These are phyloP conservation scores for Arctia plantaginis DNA, from an alignment of 2,888 invertebrate species.

Conservation along the genomic window DNA sequence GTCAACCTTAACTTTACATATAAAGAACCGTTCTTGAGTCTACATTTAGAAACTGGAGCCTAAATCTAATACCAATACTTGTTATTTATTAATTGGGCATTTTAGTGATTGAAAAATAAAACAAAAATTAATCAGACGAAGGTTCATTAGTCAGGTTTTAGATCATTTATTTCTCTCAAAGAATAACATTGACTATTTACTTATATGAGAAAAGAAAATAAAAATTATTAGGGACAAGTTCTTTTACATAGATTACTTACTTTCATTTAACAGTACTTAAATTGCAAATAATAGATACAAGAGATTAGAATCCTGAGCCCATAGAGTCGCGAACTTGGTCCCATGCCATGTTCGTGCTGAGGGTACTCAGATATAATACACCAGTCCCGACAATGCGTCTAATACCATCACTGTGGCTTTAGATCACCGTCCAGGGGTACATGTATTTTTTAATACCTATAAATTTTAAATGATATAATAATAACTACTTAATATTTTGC, in stretches of 20 bases:
- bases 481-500: too few relatives aligned
- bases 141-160: too few relatives aligned
- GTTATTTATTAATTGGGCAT: too few relatives aligned
- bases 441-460: slow-evolving; percentile 31
- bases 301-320: slow-evolving; percentile 66
- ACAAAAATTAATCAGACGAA: background rate
- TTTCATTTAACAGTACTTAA: background rate
- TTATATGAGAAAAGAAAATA: too few relatives aligned
- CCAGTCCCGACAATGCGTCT: slow-evolving; percentile 84
- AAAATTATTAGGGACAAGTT: too few relatives aligned
- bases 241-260: too few relatives aligned
- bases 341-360: slow-evolving; percentile 77
- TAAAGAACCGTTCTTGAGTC: background rate
- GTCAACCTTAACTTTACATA: background rate
- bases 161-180: too few relatives aligned
- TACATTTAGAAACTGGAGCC: background rate
- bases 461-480: background rate
- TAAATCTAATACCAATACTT: background rate
- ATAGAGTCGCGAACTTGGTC: slow-evolving; percentile 83
- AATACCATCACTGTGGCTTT: slow-evolving; percentile 70
- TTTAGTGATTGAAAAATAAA: too few relatives aligned
- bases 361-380: slow-evolving; percentile 79
- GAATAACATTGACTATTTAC: too few relatives aligned
- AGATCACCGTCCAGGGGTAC: slow-evolving; percentile 83
- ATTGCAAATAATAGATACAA: background rate